Percentiles rank a stretch among this genome's conserved stretches.
phyloP scores from a whole-genome alignment of 1,140 invertebrate species.

The Planococcus citri region DNA sequence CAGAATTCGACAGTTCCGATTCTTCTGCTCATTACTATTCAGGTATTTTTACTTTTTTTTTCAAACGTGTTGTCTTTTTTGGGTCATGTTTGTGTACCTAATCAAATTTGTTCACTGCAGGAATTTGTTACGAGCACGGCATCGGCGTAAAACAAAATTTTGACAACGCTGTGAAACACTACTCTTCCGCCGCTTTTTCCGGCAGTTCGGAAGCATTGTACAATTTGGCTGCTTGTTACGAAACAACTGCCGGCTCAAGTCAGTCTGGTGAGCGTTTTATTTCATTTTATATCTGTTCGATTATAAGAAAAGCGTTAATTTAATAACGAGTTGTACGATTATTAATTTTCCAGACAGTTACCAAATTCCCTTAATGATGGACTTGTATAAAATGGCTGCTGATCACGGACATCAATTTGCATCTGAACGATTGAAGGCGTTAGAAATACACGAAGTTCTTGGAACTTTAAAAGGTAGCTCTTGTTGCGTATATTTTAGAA shows the following conservation, averaged over 20 bases:
- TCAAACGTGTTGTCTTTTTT: background rate
- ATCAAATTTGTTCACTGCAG: background rate
- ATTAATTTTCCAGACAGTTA: background rate
- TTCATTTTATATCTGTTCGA: background rate
- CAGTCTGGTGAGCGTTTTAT: background rate
- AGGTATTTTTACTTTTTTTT: background rate
- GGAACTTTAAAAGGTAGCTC: slow-evolving; percentile 15
- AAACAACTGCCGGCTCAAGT: slow-evolving; percentile 9
- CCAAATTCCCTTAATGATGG: slow-evolving; percentile 20
- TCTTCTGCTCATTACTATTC: background rate
- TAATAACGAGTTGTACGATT: background rate
- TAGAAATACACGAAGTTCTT: slow-evolving; percentile 21
- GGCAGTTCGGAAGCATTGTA: slow-evolving; percentile 21
- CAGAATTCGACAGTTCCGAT: background rate
- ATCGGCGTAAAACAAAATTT: slow-evolving; percentile 15
- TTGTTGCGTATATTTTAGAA: too few species aligned
- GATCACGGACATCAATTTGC: slow-evolving; percentile 23
- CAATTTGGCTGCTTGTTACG: slow-evolving; percentile 24
- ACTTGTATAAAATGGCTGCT: slow-evolving; percentile 25
- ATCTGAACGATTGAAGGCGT: slow-evolving; percentile 21
- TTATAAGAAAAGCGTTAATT: background rate
- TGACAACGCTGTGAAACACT: background rate
- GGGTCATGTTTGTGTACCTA: too few species aligned
- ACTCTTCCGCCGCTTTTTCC: slow-evolving; percentile 14
- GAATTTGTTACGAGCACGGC: slow-evolving; percentile 20